Conservation (phyloP, 2,888 invertebrate genomes). For the Melieria crassipennis region DNA sequence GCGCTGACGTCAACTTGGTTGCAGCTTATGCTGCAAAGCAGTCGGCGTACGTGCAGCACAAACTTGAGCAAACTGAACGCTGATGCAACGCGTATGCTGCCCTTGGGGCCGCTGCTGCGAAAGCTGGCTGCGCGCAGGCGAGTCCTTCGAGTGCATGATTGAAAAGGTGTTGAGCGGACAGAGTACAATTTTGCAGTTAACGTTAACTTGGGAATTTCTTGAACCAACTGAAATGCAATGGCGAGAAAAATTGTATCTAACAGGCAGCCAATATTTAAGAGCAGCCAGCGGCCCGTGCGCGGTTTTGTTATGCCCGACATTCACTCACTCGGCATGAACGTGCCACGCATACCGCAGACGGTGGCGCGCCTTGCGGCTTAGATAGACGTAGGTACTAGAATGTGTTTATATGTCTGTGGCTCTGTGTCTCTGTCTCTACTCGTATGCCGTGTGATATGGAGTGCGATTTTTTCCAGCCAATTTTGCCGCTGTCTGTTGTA, state of each 20-base stretch:
- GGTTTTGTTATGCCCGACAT: conserved; percentile 42
- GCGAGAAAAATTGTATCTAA: background rate
- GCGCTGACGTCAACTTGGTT: conserved; percentile 40
- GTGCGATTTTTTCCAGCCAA: conserved; percentile 19
- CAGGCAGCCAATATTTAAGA: too few relatives aligned
- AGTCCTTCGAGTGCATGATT: conserved; percentile 23
- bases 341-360: conserved; percentile 42
- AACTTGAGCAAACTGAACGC: conserved; percentile 43
- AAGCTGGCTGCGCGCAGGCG: too few relatives aligned
- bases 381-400: background rate
- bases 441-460: background rate
- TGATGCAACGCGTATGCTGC: background rate
- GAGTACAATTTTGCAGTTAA: conserved; percentile 8
- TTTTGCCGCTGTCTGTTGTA: conserved; percentile 19
- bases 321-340: conserved; percentile 42
- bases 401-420: background rate
- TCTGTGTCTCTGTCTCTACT: background rate
- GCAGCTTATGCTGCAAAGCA: conserved; percentile 45
- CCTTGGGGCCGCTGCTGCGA: too few relatives aligned
- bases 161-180: conserved; percentile 28
- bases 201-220: conserved; percentile 25
- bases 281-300: too few relatives aligned
- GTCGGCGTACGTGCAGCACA: conserved; percentile 53
- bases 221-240: conserved; percentile 3
- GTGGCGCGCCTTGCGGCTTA: conserved; percentile 1